Evolutionary conservation across 2,888 invertebrate genomes (phyloP).

Genomic region (Coleophora flavipennella): DNA sequence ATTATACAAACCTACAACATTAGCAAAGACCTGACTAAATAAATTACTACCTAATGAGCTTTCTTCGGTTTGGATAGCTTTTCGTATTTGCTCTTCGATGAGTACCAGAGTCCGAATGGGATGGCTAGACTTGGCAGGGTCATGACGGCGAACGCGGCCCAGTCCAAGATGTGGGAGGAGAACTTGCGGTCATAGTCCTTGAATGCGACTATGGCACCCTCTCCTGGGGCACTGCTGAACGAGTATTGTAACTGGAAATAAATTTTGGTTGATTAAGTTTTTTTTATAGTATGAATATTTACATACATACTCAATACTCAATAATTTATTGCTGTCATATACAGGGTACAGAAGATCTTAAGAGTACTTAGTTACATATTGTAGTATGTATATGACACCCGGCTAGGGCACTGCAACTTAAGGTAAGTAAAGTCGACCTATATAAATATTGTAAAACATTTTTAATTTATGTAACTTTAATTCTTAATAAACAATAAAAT

Average conservation of each 20-base stretch:
- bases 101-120: slow-evolving; percentile 94
- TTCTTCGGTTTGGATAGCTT: slow-evolving; percentile 83
- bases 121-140: slow-evolving; percentile 94
- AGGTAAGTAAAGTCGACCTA: too few relatives aligned
- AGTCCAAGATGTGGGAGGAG: slow-evolving; percentile 97
- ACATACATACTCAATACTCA: too few relatives aligned
- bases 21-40: slow-evolving; percentile 33
- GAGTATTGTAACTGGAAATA: slow-evolving; percentile 78
- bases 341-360: too few relatives aligned
- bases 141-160: slow-evolving; percentile 98
- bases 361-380: too few relatives aligned
- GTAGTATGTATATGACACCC: too few relatives aligned
- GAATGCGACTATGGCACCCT: slow-evolving; percentile 93
- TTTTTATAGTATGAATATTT: too few relatives aligned
- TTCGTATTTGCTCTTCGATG: slow-evolving; percentile 96
- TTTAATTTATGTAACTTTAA: too few relatives aligned
- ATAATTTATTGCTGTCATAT: too few relatives aligned
- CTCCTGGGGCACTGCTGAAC: slow-evolving; percentile 92
- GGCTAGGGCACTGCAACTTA: too few relatives aligned
- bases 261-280: background rate
- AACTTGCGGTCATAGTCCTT: slow-evolving; percentile 96
- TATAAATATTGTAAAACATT: too few relatives aligned
- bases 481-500: too few relatives aligned
- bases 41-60: slow-evolving; percentile 47
- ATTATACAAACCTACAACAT: slow-evolving; percentile 24